Percentiles rank a stretch among this genome's conserved stretches.
Evolutionary conservation across 1,140 invertebrate genomes (phyloP).

Genomic region (Drosophila seguyi): DNA sequence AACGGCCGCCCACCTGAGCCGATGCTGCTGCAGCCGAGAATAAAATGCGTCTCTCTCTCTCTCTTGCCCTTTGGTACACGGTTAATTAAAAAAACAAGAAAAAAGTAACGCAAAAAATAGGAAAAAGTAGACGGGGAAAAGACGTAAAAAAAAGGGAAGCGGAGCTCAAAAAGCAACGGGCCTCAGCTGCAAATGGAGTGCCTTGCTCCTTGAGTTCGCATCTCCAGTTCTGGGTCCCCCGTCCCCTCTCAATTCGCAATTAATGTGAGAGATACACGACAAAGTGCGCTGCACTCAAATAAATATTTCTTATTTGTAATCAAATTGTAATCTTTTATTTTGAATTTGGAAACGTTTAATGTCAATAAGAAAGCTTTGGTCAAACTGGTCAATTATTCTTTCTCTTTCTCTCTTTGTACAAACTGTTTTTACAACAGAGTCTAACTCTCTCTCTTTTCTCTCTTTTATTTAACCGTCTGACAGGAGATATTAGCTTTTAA

Average conservation of each 20-base stretch:
- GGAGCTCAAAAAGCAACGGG: constrained; percentile 29
- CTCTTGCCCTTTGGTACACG: constrained; percentile 52
- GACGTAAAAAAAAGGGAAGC: constrained; percentile 32
- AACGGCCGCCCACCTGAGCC: constrained; percentile 23
- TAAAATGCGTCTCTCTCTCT: constrained; percentile 43
- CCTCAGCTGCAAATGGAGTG: constrained; percentile 48
- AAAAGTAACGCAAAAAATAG: neutral
- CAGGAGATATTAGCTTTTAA: too few species aligned
- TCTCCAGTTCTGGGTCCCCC: constrained; percentile 1
- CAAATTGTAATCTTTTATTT: too few species aligned
- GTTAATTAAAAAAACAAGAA: constrained; percentile 77
- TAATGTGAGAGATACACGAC: constrained; percentile 71
- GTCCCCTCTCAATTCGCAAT: constrained; percentile 48
- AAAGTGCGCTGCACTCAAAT: constrained; percentile 25
- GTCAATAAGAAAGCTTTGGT: too few species aligned
- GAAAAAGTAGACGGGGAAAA: constrained; percentile 17
- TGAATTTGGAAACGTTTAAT: too few species aligned
- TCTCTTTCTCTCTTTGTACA: too few species aligned
- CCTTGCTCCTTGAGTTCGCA: constrained; percentile 43
- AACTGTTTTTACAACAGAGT: too few species aligned
- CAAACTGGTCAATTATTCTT: too few species aligned
- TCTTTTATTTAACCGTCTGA: too few species aligned
- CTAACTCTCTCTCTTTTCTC: too few species aligned
- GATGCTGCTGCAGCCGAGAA: constrained; percentile 25
- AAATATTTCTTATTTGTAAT: neutral